Conservation (phyloP, 2,888 invertebrate genomes). For the Capitulum mitella region DNA sequence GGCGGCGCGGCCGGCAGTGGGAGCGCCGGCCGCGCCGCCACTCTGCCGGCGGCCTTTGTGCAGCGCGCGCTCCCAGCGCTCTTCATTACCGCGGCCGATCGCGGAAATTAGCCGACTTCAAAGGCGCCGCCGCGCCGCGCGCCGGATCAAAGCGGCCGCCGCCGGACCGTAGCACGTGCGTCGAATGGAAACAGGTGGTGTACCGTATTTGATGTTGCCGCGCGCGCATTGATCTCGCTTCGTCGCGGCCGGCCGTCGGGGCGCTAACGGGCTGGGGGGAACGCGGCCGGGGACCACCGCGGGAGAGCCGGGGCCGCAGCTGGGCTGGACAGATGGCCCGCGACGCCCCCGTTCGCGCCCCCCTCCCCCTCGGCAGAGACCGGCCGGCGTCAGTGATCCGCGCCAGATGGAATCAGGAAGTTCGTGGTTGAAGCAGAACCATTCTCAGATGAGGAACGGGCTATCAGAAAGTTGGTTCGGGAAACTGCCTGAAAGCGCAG, state of each 20-base stretch:
- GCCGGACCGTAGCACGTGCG: background rate
- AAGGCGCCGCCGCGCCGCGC: slow-evolving; percentile 1
- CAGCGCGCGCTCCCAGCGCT: background rate
- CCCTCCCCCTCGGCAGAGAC: too few relatives aligned
- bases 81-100: slow-evolving; percentile 18
- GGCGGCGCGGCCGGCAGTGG: background rate
- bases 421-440: too few relatives aligned
- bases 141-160: background rate
- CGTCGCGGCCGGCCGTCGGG: background rate
- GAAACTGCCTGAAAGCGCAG: too few relatives aligned
- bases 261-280: background rate
- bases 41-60: background rate
- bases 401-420: too few relatives aligned
- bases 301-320: too few relatives aligned
- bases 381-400: too few relatives aligned
- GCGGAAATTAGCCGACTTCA: slow-evolving; percentile 13
- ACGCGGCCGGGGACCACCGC: too few relatives aligned
- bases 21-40: background rate
- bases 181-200: slow-evolving; percentile 20
- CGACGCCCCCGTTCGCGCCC: too few relatives aligned
- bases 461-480: too few relatives aligned
- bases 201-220: slow-evolving; percentile 17
- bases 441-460: too few relatives aligned
- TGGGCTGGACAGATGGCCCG: too few relatives aligned
- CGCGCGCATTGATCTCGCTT: background rate